These are phyloP conservation scores for Mayetiola destructor DNA, from an alignment of 2,888 invertebrate species.

Conservation along the genomic window DNA sequence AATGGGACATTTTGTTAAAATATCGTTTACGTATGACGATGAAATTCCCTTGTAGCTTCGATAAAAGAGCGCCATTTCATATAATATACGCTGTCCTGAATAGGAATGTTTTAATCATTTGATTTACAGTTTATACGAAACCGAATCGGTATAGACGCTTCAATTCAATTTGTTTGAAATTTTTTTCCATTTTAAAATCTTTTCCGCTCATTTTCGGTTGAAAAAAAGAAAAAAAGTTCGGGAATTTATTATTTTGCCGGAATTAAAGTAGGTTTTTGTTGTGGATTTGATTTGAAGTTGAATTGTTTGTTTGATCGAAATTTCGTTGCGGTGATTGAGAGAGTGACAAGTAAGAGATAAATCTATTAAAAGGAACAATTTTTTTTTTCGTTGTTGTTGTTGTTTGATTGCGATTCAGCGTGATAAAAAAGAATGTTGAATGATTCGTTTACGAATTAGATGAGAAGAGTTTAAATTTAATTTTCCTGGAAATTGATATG, in stretches of 20 bases:
- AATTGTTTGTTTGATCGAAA: background rate
- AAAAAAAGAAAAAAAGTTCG: background rate
- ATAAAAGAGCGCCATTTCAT: conserved; percentile 7
- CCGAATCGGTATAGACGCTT: background rate
- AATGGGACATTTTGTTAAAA: background rate
- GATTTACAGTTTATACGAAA: background rate
- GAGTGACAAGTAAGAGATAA: background rate
- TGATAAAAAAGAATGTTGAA: too few species aligned
- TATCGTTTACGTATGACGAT: background rate
- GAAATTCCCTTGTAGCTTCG: conserved; percentile 15
- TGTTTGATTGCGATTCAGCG: too few species aligned
- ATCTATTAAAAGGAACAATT: too few species aligned
- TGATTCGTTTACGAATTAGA: too few species aligned
- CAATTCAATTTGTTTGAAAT: background rate
- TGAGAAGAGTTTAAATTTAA: too few species aligned
- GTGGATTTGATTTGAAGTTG: background rate
- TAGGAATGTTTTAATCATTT: conserved; percentile 1
- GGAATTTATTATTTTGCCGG: background rate
- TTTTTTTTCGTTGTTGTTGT: too few species aligned
- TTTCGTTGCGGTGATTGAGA: background rate
- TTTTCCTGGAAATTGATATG: too few species aligned
- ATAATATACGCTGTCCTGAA: background rate
- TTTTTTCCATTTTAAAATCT: background rate
- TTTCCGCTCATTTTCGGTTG: background rate
- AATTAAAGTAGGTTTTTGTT: background rate